Conservation (phyloP, 2,113 vertebrate genomes). For the Podocnemis expansa region DNA sequence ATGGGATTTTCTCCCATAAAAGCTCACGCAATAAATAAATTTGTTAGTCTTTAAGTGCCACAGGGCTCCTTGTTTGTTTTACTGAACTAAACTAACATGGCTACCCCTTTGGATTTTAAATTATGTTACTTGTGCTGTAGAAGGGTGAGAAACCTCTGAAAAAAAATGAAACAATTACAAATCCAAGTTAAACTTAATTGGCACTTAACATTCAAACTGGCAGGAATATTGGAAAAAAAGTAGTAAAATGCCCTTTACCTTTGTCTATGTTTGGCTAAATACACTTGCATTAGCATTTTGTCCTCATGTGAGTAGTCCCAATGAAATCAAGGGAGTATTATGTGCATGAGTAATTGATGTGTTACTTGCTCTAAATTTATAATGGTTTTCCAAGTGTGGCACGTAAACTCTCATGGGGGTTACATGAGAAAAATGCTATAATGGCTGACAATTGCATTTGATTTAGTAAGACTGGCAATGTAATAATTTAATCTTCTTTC, state of each 20-base stretch:
- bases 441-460: no score
- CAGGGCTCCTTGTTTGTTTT: no score
- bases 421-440: no score
- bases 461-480: no score
- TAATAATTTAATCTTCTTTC: no score
- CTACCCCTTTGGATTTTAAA: no score
- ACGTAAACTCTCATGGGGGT: no score
- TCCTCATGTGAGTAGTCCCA: neutral
- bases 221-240: neutral
- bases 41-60: no score
- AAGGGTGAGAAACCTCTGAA: neutral
- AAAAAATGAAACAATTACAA: constrained; percentile 23
- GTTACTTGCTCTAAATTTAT: neutral
- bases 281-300: neutral
- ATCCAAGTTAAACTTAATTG: constrained; percentile 1
- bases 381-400: no score
- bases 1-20: no score
- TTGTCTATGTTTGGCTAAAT: neutral
- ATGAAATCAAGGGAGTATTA: neutral
- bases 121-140: constrained; percentile 37
- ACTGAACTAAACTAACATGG: no score
- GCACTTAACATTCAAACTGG: neutral
- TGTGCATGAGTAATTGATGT: neutral
- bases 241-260: neutral
- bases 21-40: no score